Percentiles rank a stretch among this genome's conserved stretches.
These are phyloP conservation scores for Gnathonemus longibarbis DNA, from an alignment of 2,113 vertebrate genomes.

Conservation along the genomic window DNA sequence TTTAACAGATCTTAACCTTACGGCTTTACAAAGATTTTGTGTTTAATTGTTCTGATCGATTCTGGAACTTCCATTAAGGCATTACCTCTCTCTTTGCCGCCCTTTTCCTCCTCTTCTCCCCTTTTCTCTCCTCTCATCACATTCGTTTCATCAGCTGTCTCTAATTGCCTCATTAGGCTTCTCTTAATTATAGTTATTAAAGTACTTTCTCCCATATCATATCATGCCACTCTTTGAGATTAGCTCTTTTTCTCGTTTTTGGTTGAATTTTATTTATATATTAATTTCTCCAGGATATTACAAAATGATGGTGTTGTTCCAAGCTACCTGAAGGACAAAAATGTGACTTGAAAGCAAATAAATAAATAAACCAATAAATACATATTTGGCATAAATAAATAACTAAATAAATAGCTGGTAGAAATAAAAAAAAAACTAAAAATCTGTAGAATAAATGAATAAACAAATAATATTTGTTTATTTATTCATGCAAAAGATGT, in stretches of 20 bases:
- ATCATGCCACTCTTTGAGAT: slow-evolving; percentile 40
- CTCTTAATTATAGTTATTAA: slow-evolving; percentile 58
- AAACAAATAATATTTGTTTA: not conserved
- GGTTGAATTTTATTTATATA: slow-evolving; percentile 25
- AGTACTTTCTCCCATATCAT: slow-evolving; percentile 53
- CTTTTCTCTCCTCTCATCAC: slow-evolving; percentile 51
- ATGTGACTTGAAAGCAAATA: not conserved
- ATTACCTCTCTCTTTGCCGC: slow-evolving; percentile 43
- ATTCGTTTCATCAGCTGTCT: slow-evolving; percentile 56
- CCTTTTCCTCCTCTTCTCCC: slow-evolving; percentile 34
- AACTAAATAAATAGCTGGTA: not conserved
- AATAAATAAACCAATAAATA: not conserved
- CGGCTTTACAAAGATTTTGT: slow-evolving; percentile 17
- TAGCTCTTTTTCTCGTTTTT: slow-evolving; percentile 36
- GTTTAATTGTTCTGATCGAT: slow-evolving; percentile 20
- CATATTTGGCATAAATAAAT: not conserved
- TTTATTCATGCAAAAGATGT: not conserved
- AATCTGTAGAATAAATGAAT: not conserved
- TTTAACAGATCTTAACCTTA: not conserved
- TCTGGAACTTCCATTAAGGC: slow-evolving; percentile 48
- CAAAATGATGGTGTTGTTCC: not conserved
- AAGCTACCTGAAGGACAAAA: not conserved
- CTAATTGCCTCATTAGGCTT: slow-evolving; percentile 66
- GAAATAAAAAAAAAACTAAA: not conserved
- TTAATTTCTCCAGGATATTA: not conserved